Base-by-base conservation (phyloP, 1,140 invertebrate genomes). In the Thaumetopoea pityocampa region DNA sequence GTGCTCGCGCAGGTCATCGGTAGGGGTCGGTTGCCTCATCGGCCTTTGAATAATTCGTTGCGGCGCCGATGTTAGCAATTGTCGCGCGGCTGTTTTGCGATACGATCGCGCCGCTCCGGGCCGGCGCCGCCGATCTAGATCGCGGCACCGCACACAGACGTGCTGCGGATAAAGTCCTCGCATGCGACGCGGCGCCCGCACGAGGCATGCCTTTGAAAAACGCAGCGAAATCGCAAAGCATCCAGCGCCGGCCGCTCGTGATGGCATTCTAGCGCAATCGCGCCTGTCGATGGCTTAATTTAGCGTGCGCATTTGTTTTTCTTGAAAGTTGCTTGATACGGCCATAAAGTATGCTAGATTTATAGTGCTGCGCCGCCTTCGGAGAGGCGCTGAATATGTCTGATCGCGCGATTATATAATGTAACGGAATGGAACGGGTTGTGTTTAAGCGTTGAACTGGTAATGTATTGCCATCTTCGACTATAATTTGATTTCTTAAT, bases 61-160 rank as follows among this genome's bases (percentile, higher is more conserved):
- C 43, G 30, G 24, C 51, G 47, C 45, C 51, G 38, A 62, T 61
- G 67, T 72, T 65, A 70, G 72, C 77, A 78, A 79, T 77, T 79
- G 78, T 82, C 78, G 67, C 70, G 67, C 64, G 55, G 51, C 33
- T 44, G 45, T 54, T 68, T 67, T 55, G 43, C 62, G 78, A 82
- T 82, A 81, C 40, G 56, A 81, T 81, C 77, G 58, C 45, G 45
- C 67, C 67, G 66, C 54, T 43, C 33, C 22, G 49, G 55, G 65
- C 56, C 62, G 62, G 65, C 69, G 69, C 66, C 61, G 62, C 20
- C 50, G 48, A 82, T 82, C 74, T 81, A 82, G 77, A 82, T 82
- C 77, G 70, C 72, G 77, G 71, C 58, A 45, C 38, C 37, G 38
- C 47, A 54, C 47, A 45, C 61, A 76, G 73, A 70, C 69, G 51